Evolutionary conservation across 2,797 vertebrate species (phyloP).

Genomic region (Lepilemur septentrionalis): DNA sequence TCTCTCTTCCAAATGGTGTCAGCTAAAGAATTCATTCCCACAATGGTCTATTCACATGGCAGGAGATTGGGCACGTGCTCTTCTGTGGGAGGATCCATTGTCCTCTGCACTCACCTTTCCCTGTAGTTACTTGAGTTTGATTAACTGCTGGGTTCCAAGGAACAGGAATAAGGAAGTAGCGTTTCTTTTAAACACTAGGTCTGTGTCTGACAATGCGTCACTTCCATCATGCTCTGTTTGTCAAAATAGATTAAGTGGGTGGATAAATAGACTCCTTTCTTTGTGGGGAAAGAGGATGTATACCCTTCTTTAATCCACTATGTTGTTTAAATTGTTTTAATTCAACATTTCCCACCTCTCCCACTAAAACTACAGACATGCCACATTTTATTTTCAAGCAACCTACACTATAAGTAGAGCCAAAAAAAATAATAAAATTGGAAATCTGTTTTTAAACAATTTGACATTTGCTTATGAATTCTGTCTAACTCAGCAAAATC

Average conservation of each 20-base stretch:
- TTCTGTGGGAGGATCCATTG: not conserved
- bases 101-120: not conserved
- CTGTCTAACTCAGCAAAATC: not conserved
- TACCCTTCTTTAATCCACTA: not conserved
- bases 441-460: not conserved
- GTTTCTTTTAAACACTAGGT: not conserved
- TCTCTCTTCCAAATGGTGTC: not conserved
- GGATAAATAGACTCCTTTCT: not conserved
- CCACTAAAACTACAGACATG: not conserved
- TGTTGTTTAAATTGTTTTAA: not conserved
- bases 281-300: not conserved
- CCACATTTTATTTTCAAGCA: not conserved
- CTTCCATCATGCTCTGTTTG: not conserved
- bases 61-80: not conserved
- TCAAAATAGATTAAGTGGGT: not conserved
- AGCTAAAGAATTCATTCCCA: not conserved
- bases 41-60: not conserved
- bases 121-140: not conserved
- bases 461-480: not conserved
- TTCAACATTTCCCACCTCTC: not conserved
- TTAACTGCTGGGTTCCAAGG: not conserved
- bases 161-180: not conserved
- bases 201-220: not conserved
- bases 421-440: not conserved
- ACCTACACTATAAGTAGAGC: not conserved